A percentile compares a stretch with the other conserved stretches of the same genome.
phyloP scores from a whole-genome alignment of 2,113 vertebrate species.

The Petroica traversi region DNA sequence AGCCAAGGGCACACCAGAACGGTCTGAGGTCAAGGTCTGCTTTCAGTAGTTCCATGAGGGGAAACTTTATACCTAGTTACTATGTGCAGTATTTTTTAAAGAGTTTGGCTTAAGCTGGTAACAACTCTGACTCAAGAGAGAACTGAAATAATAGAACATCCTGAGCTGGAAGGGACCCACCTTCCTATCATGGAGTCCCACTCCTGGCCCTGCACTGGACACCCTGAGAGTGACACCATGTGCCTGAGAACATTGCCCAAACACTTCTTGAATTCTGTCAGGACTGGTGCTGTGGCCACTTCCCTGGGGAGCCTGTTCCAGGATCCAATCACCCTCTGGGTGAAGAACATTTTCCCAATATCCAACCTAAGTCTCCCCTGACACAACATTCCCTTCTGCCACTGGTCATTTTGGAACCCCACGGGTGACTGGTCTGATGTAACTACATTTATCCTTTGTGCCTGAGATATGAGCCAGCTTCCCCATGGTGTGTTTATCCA shows the following conservation, averaged over 20 bases:
- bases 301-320: background rate
- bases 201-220: background rate
- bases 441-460: background rate
- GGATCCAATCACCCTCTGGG: fast-evolving
- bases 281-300: background rate
- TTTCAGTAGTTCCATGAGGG: background rate
- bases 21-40: background rate
- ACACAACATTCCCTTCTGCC: background rate
- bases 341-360: background rate
- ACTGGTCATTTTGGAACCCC: background rate
- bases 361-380: background rate
- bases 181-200: background rate
- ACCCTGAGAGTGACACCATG: background rate
- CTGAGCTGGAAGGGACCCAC: background rate
- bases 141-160: background rate
- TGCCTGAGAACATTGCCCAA: background rate
- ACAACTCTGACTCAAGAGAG: background rate
- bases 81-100: background rate
- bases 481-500: background rate
- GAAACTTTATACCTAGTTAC: background rate
- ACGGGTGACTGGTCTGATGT: background rate
- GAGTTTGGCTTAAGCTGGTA: background rate
- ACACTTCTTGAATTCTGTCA: background rate
- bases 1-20: background rate
- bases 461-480: background rate